These are phyloP conservation scores for Callitettix versicolor DNA, from an alignment of 1,140 invertebrate genomes.

Conservation along the genomic window DNA sequence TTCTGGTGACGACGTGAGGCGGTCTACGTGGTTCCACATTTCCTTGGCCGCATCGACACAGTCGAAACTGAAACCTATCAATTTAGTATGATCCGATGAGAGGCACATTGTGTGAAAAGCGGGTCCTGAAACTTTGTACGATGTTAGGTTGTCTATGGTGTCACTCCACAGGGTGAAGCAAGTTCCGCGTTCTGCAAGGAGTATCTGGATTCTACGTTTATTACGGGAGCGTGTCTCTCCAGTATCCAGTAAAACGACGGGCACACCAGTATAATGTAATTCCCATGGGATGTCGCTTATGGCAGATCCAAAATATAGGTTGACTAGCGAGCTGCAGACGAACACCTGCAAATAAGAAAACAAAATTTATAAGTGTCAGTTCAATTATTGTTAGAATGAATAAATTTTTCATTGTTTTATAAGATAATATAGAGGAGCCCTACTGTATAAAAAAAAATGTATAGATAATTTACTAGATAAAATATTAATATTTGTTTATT, in stretches of 20 bases:
- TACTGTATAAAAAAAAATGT: not conserved
- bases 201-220: constrained; percentile 60
- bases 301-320: constrained; percentile 56
- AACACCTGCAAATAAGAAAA: constrained; percentile 46
- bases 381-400: too few relatives aligned
- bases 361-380: too few relatives aligned
- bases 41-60: constrained; percentile 58
- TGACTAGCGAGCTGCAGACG: constrained; percentile 68
- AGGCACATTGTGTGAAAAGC: constrained; percentile 77
- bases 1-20: constrained; percentile 62
- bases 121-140: constrained; percentile 48
- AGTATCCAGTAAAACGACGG: constrained; percentile 65
- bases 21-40: constrained; percentile 56
- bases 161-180: constrained; percentile 80
- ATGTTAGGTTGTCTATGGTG: constrained; percentile 60
- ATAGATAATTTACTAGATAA: too few relatives aligned
- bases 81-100: constrained; percentile 52
- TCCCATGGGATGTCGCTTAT: constrained; percentile 50
- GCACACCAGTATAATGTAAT: constrained; percentile 67
- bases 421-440: too few relatives aligned
- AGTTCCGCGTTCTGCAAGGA: constrained; percentile 71
- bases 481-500: too few relatives aligned
- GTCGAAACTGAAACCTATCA: constrained; percentile 52
- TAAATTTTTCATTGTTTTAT: too few relatives aligned
- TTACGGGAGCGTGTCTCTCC: constrained; percentile 59